These are phyloP conservation scores for Colossoma macropomum DNA, from an alignment of 2,113 vertebrate species.

Conservation along the genomic window DNA sequence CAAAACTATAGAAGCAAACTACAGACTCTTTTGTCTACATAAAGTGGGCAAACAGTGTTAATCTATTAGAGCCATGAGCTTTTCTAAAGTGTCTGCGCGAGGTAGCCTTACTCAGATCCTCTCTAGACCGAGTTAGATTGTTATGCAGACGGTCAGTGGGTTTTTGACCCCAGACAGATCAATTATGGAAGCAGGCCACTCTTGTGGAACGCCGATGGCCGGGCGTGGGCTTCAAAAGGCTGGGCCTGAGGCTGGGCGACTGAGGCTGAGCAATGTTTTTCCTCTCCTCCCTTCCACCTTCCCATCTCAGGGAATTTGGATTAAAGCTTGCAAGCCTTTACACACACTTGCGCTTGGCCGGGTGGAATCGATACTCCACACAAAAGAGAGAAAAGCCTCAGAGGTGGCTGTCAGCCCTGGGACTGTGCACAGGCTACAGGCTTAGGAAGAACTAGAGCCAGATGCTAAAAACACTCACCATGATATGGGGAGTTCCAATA, in stretches of 20 bases:
- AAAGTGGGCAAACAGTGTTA: too few species aligned
- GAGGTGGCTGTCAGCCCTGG: conserved; percentile 11
- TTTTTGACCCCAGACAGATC: conserved; percentile 41
- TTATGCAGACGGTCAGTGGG: conserved; percentile 31
- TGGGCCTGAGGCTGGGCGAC: conserved; percentile 1
- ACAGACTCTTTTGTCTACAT: too few species aligned
- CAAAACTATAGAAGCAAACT: too few species aligned
- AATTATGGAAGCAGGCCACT: conserved; percentile 38
- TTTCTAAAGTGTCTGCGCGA: not conserved
- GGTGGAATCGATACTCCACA: conserved; percentile 49
- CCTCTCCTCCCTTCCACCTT: not conserved
- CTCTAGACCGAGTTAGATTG: not conserved
- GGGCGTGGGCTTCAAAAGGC: conserved; percentile 16
- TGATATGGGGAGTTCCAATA: not conserved
- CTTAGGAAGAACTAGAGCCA: conserved; percentile 16
- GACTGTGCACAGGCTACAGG: not conserved
- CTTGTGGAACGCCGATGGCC: conserved; percentile 27
- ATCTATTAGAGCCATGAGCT: not conserved
- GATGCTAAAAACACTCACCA: conserved; percentile 5
- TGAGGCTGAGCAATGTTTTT: conserved; percentile 35
- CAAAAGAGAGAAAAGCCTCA: conserved; percentile 46
- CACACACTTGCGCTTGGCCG: conserved; percentile 37
- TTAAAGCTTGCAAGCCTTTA: conserved; percentile 42
- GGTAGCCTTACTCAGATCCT: not conserved
- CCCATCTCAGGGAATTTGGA: conserved; percentile 36